phyloP scores from a whole-genome alignment of 92 coral and sea anemone species.

The Montipora capitata region DNA sequence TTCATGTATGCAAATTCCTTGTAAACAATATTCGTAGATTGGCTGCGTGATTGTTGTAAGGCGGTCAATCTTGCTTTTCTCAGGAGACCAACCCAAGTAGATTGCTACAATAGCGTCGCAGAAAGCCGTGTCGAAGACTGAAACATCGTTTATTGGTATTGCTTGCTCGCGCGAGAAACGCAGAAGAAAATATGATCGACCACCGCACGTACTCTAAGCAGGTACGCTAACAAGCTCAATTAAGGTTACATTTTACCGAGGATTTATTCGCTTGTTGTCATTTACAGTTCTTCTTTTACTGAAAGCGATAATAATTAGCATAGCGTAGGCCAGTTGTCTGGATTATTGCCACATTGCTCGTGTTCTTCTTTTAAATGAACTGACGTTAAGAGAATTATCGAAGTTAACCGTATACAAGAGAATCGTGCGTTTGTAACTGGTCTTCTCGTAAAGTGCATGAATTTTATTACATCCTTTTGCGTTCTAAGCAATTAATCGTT shows the following conservation, averaged over 20 bases:
- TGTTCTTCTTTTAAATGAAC: background rate
- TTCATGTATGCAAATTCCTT: slow-evolving; percentile 47
- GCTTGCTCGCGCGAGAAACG: slow-evolving; percentile 5
- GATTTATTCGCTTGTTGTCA: slow-evolving; percentile 4
- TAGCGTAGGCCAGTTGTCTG: background rate
- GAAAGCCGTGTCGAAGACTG: background rate
- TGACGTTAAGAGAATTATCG: background rate
- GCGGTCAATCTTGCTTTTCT: slow-evolving; percentile 27
- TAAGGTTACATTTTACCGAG: background rate
- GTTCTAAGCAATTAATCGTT: background rate
- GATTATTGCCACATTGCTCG: background rate
- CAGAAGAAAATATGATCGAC: slow-evolving; percentile 6
- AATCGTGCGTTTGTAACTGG: background rate
- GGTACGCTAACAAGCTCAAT: slow-evolving; percentile 19
- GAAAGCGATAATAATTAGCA: background rate
- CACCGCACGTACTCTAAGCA: background rate
- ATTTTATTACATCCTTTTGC: slow-evolving; percentile 5
- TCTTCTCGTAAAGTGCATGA: background rate
- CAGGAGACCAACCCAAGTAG: slow-evolving; percentile 26
- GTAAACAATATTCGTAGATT: slow-evolving; percentile 26
- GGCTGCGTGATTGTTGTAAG: slow-evolving; percentile 5
- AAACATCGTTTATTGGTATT: background rate
- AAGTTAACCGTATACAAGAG: background rate
- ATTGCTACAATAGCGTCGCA: slow-evolving; percentile 7
- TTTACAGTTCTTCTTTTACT: background rate